phyloP scores from a whole-genome alignment of 1,140 invertebrate genomes.

The Bombus soroeensis region DNA sequence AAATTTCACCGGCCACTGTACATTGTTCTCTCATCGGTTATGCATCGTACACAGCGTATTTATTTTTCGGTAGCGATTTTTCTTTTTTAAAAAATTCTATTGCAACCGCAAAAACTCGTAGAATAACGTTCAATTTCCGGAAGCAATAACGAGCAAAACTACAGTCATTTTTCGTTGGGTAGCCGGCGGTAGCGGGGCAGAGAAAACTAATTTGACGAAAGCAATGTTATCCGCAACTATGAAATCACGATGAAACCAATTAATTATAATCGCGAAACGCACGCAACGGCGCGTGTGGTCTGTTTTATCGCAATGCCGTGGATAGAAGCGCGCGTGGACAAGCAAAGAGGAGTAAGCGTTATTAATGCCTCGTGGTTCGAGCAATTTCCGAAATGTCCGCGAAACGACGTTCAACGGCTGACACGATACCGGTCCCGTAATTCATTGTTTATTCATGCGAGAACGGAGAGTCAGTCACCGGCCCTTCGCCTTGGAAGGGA shows the following conservation, averaged over 20 bases:
- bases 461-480: not conserved
- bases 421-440: not conserved
- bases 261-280: slow-evolving; percentile 26
- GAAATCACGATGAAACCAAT: slow-evolving; percentile 19
- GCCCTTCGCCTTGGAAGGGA: not conserved
- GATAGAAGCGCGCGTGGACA: not conserved
- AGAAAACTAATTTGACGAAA: slow-evolving; percentile 16
- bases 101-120: no score
- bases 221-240: not conserved
- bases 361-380: slow-evolving; percentile 16
- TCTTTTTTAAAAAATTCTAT: not conserved
- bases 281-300: not conserved
- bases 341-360: not conserved
- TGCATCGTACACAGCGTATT: not conserved
- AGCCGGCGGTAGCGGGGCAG: no score
- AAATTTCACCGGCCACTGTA: not conserved
- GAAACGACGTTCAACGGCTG: not conserved
- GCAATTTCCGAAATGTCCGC: slow-evolving; percentile 33
- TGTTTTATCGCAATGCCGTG: not conserved
- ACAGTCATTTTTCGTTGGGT: not conserved
- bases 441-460: slow-evolving; percentile 14
- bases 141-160: not conserved
- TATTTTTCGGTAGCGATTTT: not conserved
- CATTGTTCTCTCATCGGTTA: not conserved
- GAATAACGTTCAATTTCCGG: not conserved